Evolutionary conservation across 2,888 invertebrate genomes (phyloP).

Genomic region (Apamea epomidion): DNA sequence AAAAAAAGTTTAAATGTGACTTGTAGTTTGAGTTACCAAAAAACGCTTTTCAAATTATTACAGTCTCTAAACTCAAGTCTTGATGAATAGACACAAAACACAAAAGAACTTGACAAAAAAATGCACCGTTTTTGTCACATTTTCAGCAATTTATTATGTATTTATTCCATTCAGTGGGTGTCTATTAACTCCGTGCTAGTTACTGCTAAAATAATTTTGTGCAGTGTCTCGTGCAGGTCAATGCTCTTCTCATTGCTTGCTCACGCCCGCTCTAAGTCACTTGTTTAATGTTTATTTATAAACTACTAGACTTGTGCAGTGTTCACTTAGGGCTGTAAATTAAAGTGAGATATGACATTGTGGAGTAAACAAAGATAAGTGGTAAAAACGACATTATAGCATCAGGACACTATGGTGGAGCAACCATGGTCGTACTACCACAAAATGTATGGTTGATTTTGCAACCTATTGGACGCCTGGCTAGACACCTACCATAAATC

Average conservation of each 20-base stretch:
- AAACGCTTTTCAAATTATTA: not conserved
- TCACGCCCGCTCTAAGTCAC: conserved; percentile 34
- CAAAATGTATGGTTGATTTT: not conserved
- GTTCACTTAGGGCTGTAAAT: conserved; percentile 22
- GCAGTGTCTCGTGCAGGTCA: conserved; percentile 51
- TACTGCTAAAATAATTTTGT: conserved; percentile 51
- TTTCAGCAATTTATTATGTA: conserved; percentile 44
- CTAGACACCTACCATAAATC: too few relatives aligned
- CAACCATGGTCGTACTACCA: not conserved
- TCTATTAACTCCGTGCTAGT: conserved; percentile 19
- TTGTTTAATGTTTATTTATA: conserved; percentile 62
- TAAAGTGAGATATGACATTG: conserved; percentile 12
- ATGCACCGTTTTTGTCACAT: conserved; percentile 1
- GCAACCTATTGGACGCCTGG: not conserved
- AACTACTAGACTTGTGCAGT: conserved; percentile 41
- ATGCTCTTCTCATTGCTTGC: conserved; percentile 37
- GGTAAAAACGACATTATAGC: not conserved
- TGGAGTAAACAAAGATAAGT: not conserved
- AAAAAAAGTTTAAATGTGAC: not conserved
- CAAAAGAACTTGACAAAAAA: conserved; percentile 4
- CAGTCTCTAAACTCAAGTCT: not conserved
- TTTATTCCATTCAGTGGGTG: conserved; percentile 49
- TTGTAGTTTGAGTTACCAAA: not conserved
- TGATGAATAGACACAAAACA: not conserved
- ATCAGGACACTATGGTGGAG: not conserved